These are phyloP conservation scores for Python bivittatus DNA, from an alignment of 2,113 vertebrate genomes.

Conservation along the genomic window DNA sequence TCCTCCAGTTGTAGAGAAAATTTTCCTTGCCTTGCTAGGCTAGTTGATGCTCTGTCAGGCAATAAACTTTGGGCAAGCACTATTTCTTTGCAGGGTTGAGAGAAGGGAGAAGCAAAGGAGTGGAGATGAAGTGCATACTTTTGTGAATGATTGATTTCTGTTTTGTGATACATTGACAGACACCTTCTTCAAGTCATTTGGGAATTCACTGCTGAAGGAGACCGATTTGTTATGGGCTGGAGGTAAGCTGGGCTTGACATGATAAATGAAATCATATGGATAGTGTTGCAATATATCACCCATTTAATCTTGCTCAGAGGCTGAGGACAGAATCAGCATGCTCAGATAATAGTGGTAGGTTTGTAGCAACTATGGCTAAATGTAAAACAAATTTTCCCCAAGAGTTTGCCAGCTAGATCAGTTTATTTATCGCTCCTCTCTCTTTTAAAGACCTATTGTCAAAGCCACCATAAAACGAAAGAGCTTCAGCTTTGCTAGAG, in stretches of 20 bases:
- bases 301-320: background rate
- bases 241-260: background rate
- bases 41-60: background rate
- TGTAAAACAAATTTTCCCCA: background rate
- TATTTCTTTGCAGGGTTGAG: background rate
- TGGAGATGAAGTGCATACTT: background rate
- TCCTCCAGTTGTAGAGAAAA: background rate
- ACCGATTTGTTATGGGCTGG: background rate
- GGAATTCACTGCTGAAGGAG: background rate
- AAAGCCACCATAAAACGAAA: background rate
- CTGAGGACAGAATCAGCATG: background rate
- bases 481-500: background rate
- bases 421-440: background rate
- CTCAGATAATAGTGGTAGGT: background rate
- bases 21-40: background rate
- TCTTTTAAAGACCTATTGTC: background rate
- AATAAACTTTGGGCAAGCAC: background rate
- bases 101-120: background rate
- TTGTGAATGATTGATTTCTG: slow-evolving; percentile 17
- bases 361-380: background rate
- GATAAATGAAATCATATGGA: background rate
- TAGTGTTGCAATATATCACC: background rate
- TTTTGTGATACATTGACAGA: background rate
- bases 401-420: background rate
- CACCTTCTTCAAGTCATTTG: background rate